phyloP scores from a whole-genome alignment of 2,797 vertebrate species.

The Semaprochilodus insignis region DNA sequence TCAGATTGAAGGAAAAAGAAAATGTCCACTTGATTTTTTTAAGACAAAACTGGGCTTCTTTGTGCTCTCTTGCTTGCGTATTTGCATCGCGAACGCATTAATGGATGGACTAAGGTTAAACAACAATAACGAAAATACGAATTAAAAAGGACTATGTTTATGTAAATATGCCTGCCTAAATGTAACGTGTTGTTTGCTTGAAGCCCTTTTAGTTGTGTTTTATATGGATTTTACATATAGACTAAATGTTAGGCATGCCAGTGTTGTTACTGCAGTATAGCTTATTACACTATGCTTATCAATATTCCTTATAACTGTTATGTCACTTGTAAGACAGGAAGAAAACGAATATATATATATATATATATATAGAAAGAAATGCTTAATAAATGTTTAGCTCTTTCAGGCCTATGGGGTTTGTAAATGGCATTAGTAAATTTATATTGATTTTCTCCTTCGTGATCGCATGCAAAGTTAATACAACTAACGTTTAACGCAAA shows the following conservation, averaged over 20 bases:
- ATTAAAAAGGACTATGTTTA: constrained; percentile 38
- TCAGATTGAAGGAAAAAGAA: constrained; percentile 38
- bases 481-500: background rate
- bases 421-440: constrained; percentile 7
- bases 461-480: background rate
- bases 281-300: constrained; percentile 46
- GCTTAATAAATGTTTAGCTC: constrained; percentile 75
- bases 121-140: constrained; percentile 57
- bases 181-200: constrained; percentile 61
- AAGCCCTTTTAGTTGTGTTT: constrained; percentile 58
- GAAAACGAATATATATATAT: constrained; percentile 57
- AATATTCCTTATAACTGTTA: constrained; percentile 69
- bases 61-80: constrained; percentile 37
- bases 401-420: constrained; percentile 27
- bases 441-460: background rate
- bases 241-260: constrained; percentile 60
- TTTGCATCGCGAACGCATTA: constrained; percentile 43
- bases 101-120: constrained; percentile 31
- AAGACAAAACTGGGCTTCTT: constrained; percentile 32
- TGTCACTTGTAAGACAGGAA: constrained; percentile 72
- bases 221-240: constrained; percentile 53
- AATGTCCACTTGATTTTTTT: constrained; percentile 35
- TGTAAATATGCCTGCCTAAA: constrained; percentile 74
- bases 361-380: constrained; percentile 47
- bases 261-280: constrained; percentile 64